Conservation (phyloP, 2,888 invertebrate genomes). For the Drosophila mettleri region DNA sequence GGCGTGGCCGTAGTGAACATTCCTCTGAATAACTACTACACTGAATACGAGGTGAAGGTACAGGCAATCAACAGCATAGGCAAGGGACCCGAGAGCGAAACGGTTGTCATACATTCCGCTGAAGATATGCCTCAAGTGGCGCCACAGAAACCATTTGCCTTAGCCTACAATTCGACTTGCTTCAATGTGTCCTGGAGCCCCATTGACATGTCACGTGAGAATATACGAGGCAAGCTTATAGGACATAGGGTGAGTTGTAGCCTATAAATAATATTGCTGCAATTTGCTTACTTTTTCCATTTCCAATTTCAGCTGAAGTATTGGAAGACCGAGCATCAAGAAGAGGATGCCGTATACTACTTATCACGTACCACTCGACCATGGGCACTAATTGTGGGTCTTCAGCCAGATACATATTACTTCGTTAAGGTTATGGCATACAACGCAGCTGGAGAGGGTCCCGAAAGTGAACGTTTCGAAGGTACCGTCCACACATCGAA, state of each 20-base stretch:
- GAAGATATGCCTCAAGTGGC: constrained; percentile 97
- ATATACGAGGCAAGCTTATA: constrained; percentile 94
- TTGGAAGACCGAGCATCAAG: constrained; percentile 91
- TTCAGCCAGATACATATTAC: constrained; percentile 96
- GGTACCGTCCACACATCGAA: constrained; percentile 83
- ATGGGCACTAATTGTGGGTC: constrained; percentile 96
- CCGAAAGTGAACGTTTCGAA: constrained; percentile 95
- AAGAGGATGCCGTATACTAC: constrained; percentile 93
- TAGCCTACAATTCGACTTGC: constrained; percentile 95
- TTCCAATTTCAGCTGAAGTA: constrained; percentile 90
- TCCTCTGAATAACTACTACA: constrained; percentile 90
- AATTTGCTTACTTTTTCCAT: not conserved
- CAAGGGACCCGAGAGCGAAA: constrained; percentile 92
- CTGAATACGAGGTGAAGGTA: constrained; percentile 93
- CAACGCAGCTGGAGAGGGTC: constrained; percentile 97
- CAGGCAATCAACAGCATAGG: constrained; percentile 93
- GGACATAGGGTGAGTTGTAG: constrained; percentile 91
- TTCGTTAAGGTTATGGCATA: constrained; percentile 98
- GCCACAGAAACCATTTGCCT: constrained; percentile 92
- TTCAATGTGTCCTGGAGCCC: constrained; percentile 96
- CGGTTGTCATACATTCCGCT: constrained; percentile 92
- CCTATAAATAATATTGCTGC: not conserved
- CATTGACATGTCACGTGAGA: constrained; percentile 92
- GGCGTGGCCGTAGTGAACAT: constrained; percentile 92
- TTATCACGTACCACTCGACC: constrained; percentile 93